Evolutionary conservation across 53 echinoderm and acorn worm species (phyloP), one percentile per base, ranked within the genome.

Genomic region (Paracentrotus lividus): DNA sequence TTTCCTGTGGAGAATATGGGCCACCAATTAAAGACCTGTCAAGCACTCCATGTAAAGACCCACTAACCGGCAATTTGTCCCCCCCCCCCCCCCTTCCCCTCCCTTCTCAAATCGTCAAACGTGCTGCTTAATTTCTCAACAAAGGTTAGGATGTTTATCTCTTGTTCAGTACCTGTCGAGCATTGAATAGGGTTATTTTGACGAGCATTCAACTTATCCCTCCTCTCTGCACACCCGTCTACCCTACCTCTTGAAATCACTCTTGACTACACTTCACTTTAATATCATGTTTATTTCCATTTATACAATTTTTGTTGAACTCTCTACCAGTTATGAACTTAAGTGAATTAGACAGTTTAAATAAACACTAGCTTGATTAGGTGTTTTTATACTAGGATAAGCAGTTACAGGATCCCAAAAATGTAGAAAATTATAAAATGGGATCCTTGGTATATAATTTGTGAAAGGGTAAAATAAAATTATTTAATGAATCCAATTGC

Each of bases 1-100:
- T 85, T 29, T 51, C 51, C 85, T 49, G 10, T 85, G 9, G 32
- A 85, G 52, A n/a, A 85, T 51, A 85, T 16, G 26, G 85, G 58
- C 38, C 56, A n/a, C 88, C 88, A 58, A 88, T 88, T 58, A 58
- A 88, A 72, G 55, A 88, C 88, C 88, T 88, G 88, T 88, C 88
- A 88, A 88, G 58, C 20, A 38, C 33, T 24, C 88, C 36, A 10
- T 40, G 36, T 57, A 56, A 88, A 56, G 58, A 57, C 21, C 33
- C 88, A 38, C 27, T 8, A 40, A 88, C 55, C 88, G 88, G 57
- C 36, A 55, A 88, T 58, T 88, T 51, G 20, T 36, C 59, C 88
- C 58, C 36, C 21, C 32, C 88, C 58, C 36, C 21, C 32, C n/a
- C n/a, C n/a, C n/a, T n/a, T n/a, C n/a, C n/a, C n/a, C n/a, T n/a